Percentiles rank a stretch among this genome's conserved stretches.
These are phyloP conservation scores for Willisornis vidua DNA, from an alignment of 2,113 vertebrate genomes.

Conservation along the genomic window DNA sequence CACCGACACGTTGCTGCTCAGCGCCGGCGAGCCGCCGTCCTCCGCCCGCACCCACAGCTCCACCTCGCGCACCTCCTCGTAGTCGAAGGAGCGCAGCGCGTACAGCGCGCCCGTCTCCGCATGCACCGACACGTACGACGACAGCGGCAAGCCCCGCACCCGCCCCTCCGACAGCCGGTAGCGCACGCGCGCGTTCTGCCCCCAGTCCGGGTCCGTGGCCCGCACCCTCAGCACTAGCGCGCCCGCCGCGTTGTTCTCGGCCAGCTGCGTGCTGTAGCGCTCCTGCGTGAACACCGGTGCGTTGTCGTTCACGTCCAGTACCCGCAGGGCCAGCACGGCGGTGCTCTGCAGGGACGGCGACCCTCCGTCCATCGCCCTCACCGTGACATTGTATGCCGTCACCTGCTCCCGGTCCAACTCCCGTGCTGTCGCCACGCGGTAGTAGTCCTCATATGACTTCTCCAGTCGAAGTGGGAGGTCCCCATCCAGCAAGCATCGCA, in stretches of 20 bases:
- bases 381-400: conserved; percentile 51
- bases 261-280: background rate
- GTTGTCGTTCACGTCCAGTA: background rate
- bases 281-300: background rate
- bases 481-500: fast-evolving
- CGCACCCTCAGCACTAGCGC: background rate
- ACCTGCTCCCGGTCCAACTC: background rate
- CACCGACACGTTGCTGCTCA: no score
- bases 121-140: no score
- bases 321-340: background rate
- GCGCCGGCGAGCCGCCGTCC: no score
- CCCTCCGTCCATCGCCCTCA: conserved; percentile 50
- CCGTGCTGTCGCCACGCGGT: background rate
- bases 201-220: no score
- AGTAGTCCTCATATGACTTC: background rate
- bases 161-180: no score
- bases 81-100: no score
- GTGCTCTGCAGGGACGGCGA: background rate
- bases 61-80: no score
- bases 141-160: no score
- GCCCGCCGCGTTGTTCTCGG: conserved; percentile 33
- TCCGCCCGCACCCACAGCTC: no score
- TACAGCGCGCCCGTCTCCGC: no score
- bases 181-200: no score
- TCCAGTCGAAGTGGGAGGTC: background rate